Evolutionary conservation across 1,140 invertebrate species (phyloP), one percentile per base, ranked within the genome.

Genomic region (Pseudomyrmex pallidus): DNA sequence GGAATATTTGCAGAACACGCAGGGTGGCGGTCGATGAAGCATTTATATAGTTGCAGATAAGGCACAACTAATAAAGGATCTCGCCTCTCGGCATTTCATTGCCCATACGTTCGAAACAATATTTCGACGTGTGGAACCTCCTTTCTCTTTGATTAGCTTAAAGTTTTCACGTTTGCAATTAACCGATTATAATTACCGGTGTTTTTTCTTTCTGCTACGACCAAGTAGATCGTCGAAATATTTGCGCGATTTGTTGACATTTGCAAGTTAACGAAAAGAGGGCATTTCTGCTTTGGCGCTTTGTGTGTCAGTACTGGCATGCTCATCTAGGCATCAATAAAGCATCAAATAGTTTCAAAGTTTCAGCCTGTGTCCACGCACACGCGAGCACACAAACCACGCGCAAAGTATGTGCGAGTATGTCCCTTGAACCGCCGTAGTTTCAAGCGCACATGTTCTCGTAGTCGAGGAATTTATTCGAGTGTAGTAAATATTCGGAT

Each of bases 261-360:
- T 64, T 7, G 50, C 13, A 76, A 83, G 35, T 83, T 76, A 46
- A 25, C 48, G 70, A 64, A 76, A 76, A 61, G 35, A 64, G 52
- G 17, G 61, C 61, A 66, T 76, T 76, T 76, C 62, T 57, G 72
- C 35, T 63, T 66, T 74, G 35, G 35, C 35, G 70, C 17, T 66
- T 25, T 62, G 62, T 74, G 74, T 68, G 46, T 9, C 20, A 54
- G 17, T 22, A 61, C 54, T 46, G 22, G 64, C 62, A 48, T 46
- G 48, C 46, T 68, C 46, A 68, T 4, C 48, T 68, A 61, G 50
- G 57, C 35, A 50, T 80, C 83, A 80, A 84, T 84, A 84, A 61
- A 84, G 64, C 46, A 62, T 50, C n/a, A 84, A 84, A 84, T 84
- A 80, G 74, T 70, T 84, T 3, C 64, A 70, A 84, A 84, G 74